These are phyloP conservation scores for Podotricha telesiphe DNA, from an alignment of 2,888 invertebrate genomes.

Conservation along the genomic window DNA sequence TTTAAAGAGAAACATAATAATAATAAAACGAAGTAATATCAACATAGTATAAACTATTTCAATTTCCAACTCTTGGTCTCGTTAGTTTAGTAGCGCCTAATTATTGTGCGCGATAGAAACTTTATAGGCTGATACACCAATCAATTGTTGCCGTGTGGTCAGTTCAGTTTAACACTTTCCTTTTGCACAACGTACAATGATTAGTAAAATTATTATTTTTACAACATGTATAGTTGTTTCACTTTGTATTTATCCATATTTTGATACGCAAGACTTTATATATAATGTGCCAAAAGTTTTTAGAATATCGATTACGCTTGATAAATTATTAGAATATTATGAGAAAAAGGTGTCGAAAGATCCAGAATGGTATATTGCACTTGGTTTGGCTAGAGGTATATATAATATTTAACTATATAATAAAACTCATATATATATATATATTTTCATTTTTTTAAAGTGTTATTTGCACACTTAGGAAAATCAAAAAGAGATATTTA, in stretches of 20 bases:
- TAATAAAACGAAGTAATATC: neutral
- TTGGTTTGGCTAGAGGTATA: slow-evolving; percentile 73
- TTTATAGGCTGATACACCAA: slow-evolving; percentile 52
- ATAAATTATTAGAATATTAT: slow-evolving; percentile 71
- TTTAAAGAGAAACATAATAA: no score
- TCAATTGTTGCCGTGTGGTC: slow-evolving; percentile 62
- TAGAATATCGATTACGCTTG: slow-evolving; percentile 72
- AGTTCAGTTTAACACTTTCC: slow-evolving; percentile 51
- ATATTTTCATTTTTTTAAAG: no score
- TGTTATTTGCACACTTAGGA: no score
- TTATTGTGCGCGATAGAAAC: slow-evolving; percentile 36
- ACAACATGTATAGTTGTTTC: slow-evolving; percentile 49
- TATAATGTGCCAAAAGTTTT: slow-evolving; percentile 80
- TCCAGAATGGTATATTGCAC: slow-evolving; percentile 74
- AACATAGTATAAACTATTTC: neutral
- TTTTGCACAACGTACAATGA: slow-evolving; percentile 67
- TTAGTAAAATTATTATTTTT: slow-evolving; percentile 58
- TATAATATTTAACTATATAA: neutral
- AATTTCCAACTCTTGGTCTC: slow-evolving; percentile 4
- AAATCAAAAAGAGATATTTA: no score
- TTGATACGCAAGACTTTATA: slow-evolving; percentile 78
- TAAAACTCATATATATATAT: no score
- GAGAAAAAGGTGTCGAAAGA: slow-evolving; percentile 78
- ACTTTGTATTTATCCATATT: slow-evolving; percentile 73
- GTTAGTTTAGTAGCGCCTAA: slow-evolving; percentile 36